These are phyloP conservation scores for Catocala sponsa DNA, from an alignment of 2,888 invertebrate genomes.

Conservation along the genomic window DNA sequence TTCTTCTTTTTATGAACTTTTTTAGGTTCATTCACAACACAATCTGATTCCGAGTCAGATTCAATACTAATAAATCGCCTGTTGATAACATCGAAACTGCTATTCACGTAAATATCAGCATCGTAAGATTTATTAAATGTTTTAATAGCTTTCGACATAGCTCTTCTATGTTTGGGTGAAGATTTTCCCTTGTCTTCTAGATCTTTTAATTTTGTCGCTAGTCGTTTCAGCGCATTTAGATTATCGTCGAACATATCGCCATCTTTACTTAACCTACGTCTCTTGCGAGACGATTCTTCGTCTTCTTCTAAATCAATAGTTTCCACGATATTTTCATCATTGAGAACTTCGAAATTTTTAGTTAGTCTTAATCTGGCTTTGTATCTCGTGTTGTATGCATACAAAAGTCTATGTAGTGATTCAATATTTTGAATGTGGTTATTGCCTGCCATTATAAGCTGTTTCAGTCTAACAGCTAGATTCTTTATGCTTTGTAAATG, in stretches of 20 bases:
- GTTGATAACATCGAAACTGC: conserved; percentile 66
- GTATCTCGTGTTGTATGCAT: conserved; percentile 71
- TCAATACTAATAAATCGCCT: conserved; percentile 67
- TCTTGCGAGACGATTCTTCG: conserved; percentile 63
- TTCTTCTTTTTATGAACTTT: conserved; percentile 59
- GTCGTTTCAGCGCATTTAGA: conserved; percentile 61
- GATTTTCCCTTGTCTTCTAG: conserved; percentile 61
- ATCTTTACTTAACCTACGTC: conserved; percentile 46
- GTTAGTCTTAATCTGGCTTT: conserved; percentile 63
- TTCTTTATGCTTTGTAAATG: conserved; percentile 65
- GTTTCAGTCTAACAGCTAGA: conserved; percentile 60
- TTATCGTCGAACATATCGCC: conserved; percentile 59
- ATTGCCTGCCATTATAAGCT: conserved; percentile 49
- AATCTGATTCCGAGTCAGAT: conserved; percentile 75
- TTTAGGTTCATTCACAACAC: conserved; percentile 57
- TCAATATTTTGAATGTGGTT: conserved; percentile 52
- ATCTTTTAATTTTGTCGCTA: conserved; percentile 66
- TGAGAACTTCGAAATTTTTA: conserved; percentile 59
- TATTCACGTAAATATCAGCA: conserved; percentile 70
- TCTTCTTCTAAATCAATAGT: conserved; percentile 77
- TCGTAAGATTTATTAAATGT: conserved; percentile 75
- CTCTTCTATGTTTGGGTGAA: conserved; percentile 68
- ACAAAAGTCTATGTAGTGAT: conserved; percentile 62
- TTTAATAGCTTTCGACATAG: conserved; percentile 72
- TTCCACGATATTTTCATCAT: conserved; percentile 67